Conservation (phyloP, 92 coral and sea anemone species). For the Epizoanthus rinbou region DNA sequence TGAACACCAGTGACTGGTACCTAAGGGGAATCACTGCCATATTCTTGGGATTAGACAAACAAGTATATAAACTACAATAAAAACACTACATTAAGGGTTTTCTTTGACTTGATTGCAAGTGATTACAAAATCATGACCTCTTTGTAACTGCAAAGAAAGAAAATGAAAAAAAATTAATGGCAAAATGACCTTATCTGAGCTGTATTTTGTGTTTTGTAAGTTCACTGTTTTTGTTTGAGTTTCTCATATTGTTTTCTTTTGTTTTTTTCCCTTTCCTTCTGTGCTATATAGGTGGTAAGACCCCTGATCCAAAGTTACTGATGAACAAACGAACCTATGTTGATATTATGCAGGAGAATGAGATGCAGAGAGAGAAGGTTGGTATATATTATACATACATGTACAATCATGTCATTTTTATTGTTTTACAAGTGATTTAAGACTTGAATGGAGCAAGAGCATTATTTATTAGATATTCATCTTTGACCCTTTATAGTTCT, state of each 20-base stretch:
- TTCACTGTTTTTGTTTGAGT: not conserved
- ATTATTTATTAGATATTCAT: too few relatives aligned
- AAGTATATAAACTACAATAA: not conserved
- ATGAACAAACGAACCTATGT: slow-evolving; percentile 71
- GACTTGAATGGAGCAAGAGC: too few relatives aligned
- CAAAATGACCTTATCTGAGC: slow-evolving; percentile 30
- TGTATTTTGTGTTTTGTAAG: slow-evolving; percentile 4
- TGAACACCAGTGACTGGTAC: slow-evolving; percentile 39
- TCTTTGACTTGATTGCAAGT: too few relatives aligned
- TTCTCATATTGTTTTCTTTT: not conserved
- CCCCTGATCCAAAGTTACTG: slow-evolving; percentile 81
- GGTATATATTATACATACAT: too few relatives aligned
- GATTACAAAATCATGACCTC: too few relatives aligned
- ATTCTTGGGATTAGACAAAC: not conserved
- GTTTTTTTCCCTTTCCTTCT: slow-evolving; percentile 55
- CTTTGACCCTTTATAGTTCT: too few relatives aligned
- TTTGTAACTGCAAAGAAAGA: not conserved
- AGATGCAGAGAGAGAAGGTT: slow-evolving; percentile 85
- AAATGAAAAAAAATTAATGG: not conserved
- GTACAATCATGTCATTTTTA: too few relatives aligned
- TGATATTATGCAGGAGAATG: slow-evolving; percentile 88
- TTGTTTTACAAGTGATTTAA: too few relatives aligned
- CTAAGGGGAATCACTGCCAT: slow-evolving; percentile 25
- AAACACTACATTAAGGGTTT: too few relatives aligned
- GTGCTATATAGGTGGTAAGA: slow-evolving; percentile 86